These are phyloP conservation scores for Numenius phaeopus DNA, from an alignment of 2,797 vertebrate genomes.

Conservation along the genomic window DNA sequence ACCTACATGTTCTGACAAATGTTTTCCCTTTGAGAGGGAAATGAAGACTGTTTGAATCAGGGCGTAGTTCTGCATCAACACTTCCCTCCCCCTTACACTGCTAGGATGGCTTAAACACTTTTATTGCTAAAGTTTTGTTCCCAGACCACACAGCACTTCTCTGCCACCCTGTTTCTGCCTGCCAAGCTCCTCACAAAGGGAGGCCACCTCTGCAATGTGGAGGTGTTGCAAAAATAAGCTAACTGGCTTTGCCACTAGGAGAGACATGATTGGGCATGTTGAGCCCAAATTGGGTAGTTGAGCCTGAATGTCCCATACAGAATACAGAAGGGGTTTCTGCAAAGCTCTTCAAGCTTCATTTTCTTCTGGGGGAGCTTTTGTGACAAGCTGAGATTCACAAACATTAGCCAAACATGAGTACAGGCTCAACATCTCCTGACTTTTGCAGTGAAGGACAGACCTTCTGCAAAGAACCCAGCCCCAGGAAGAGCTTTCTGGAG, in stretches of 20 bases:
- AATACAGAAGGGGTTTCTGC: not conserved
- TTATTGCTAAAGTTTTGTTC: not conserved
- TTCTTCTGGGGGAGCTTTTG: not conserved
- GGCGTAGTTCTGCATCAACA: not conserved
- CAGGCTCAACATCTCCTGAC: not conserved
- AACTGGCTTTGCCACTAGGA: not conserved
- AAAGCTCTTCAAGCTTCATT: not conserved
- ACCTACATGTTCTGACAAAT: not conserved
- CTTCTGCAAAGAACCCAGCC: not conserved
- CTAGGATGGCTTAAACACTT: not conserved
- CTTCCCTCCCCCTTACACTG: not conserved
- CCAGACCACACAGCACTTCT: not conserved
- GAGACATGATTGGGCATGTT: not conserved
- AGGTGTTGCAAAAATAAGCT: not conserved
- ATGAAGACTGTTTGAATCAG: not conserved
- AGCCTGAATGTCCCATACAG: not conserved
- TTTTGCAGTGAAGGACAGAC: not conserved
- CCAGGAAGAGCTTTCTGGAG: not conserved
- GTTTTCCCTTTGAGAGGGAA: not conserved
- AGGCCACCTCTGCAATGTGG: accelerated
- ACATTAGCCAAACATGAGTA: not conserved
- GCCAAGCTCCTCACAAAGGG: not conserved
- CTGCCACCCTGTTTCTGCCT: not conserved
- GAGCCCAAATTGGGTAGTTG: not conserved
- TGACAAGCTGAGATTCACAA: not conserved